Base-by-base conservation (phyloP, 1,140 invertebrate species). In the Drosophila tristis region DNA sequence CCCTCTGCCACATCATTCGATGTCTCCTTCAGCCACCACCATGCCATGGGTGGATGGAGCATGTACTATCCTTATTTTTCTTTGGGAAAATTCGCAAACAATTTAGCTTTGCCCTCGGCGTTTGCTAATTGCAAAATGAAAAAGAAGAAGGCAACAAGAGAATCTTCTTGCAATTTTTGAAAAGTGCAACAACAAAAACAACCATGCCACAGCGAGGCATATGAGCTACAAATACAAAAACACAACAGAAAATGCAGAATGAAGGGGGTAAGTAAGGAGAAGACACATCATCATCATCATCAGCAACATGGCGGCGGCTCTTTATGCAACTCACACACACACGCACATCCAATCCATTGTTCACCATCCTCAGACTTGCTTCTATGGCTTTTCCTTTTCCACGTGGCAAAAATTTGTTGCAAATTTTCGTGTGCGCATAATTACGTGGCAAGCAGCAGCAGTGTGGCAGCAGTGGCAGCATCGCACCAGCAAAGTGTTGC, bases 361-460 rank as follows among this genome's bases (percentile, higher is more conserved):
- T 79, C 47, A 43, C 47, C 44, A 13, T 26, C 35, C 26, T 45
- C 20, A n/a, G 26, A 3, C 9, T 35, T 44, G n/a, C 20, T 48
- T 20, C n/a, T 31, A 47, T 58, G 8, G 58, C 16, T 62, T 15
- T 53, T 39, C 11, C 42, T 68, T 71, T 70, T 82, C 51, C 84
- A 87, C 84, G 62, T 82, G 84, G 51, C 65, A 85, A 58, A 66
- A 57, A 72, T 47, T 75, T 80, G 73, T 60, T 57, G 58, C 45
- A 87, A 75, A 39, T 39, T 81, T 86, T 81, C 72, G 82, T 79
- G 82, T 82, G 74, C 71, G 71, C 82, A 86, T 86, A 87, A 86
- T 87, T 86, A 82, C 75, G 84, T 78, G 74, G 79, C 63, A 78
- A 72, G 62, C 16, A 47, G 45, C 64, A 48, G 26, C 25, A 53